Base-by-base conservation (phyloP, 2,113 vertebrate species). In the Cephalopterus ornatus region DNA sequence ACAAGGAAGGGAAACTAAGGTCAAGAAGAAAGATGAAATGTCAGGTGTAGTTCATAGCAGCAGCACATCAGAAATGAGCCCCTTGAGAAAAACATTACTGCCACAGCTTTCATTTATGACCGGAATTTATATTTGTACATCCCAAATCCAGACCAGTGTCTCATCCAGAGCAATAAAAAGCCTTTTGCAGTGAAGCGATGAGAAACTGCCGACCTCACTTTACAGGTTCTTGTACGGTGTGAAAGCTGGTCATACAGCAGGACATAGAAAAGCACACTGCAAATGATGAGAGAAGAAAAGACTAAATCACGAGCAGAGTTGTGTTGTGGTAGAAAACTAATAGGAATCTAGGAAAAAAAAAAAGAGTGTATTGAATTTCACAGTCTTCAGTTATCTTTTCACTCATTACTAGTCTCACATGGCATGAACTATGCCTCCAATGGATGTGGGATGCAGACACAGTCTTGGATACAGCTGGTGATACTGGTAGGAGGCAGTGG, bases 181-280 rank as follows among this genome's bases (percentile, higher is more conserved):
- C 7, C 23, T 56, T 77, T 88, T 79, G 7, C 55, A 73, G 21
- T 4, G 11, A 85, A 89, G 7, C 32, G 49, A 14, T 62, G 33
- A 56, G 20, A 73, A 95, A 80, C 9, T 46, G 30, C 11, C 4
- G 28, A 23, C 14, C 5, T 79, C 26, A 4, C 8, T 77, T 55
- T 46, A 49, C 15, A 42, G 11, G 4, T 53, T 62, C 14, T 78
- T 66, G 2, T 19, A 28, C 0, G 0, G 9, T 46, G 13, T 85
- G 37, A 70, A 73, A 91, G 56, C 24, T 61, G 32, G 14, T 70
- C 27, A 12, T 37, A 26, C 1, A 76, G 41, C 7, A 85, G 41
- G 19, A 46, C 26, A 32, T 10, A 24, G 52, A 80, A 80, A 88
- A 79, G 6, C 14, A 62, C 30, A 46, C 2, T 75, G 24, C 28